These are phyloP conservation scores for Slavum lentiscoides DNA, from an alignment of 2,888 invertebrate species.

Conservation along the genomic window DNA sequence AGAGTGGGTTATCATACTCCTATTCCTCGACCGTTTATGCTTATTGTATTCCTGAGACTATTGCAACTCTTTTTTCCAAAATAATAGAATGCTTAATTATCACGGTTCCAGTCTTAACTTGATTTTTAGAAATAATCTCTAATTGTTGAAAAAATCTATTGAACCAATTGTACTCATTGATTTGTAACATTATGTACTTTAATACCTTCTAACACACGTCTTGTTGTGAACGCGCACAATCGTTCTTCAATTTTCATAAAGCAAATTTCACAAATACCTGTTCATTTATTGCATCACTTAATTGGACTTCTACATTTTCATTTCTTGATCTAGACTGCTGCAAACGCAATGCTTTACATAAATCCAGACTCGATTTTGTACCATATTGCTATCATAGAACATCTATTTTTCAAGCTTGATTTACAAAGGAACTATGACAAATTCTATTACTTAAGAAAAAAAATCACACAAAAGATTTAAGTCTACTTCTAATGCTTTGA, in stretches of 20 bases:
- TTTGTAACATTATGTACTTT: no score
- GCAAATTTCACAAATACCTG: background rate
- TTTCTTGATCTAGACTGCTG: background rate
- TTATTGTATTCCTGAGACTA: no score
- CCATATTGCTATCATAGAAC: background rate
- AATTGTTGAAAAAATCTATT: no score
- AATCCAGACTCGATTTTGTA: slow-evolving; percentile 5
- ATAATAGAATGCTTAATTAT: no score
- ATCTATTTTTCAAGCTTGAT: background rate
- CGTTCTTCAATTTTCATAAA: background rate
- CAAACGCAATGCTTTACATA: background rate
- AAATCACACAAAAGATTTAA: background rate
- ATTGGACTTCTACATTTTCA: background rate
- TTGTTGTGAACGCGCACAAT: no score
- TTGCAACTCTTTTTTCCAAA: background rate
- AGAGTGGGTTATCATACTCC: no score
- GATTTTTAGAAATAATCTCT: no score
- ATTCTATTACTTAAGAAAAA: background rate
- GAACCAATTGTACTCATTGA: no score
- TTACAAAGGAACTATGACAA: background rate
- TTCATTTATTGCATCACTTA: background rate
- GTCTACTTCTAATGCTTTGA: no score
- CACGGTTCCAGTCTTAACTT: no score
- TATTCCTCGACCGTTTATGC: no score
- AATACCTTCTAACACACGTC: no score